Evolutionary conservation across 2,888 invertebrate genomes (phyloP).

Genomic region (Drosophila mercatorum): DNA sequence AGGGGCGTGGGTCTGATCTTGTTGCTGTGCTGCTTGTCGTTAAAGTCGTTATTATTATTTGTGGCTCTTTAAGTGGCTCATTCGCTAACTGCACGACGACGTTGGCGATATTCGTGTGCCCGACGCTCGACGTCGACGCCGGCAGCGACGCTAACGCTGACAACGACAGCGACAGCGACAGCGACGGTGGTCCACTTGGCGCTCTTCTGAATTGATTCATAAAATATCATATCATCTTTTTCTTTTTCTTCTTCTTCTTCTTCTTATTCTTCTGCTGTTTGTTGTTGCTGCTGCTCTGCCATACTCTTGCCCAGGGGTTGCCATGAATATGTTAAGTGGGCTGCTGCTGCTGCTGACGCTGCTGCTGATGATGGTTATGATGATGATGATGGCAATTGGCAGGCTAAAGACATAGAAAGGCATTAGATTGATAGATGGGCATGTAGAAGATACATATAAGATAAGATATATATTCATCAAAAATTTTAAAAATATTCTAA

Average conservation of each 20-base stretch:
- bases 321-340: neutral
- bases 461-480: neutral
- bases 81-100: slow-evolving; percentile 80
- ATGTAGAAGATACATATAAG: neutral
- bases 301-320: slow-evolving; percentile 18
- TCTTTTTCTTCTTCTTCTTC: slow-evolving; percentile 20
- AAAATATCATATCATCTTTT: slow-evolving; percentile 80
- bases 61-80: slow-evolving; percentile 81
- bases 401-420: neutral
- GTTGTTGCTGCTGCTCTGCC: slow-evolving; percentile 33
- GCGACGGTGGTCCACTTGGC: slow-evolving; percentile 80
- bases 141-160: slow-evolving; percentile 51
- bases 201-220: slow-evolving; percentile 80
- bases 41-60: slow-evolving; percentile 79
- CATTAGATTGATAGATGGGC: slow-evolving; percentile 1
- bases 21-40: slow-evolving; percentile 72
- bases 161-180: slow-evolving; percentile 52
- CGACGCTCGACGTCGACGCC: slow-evolving; percentile 45
- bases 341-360: neutral
- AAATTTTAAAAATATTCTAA: no score
- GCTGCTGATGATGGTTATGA: neutral
- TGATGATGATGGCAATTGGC: neutral
- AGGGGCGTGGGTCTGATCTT: slow-evolving; percentile 42
- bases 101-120: slow-evolving; percentile 78
- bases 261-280: neutral